A percentile compares a stretch with the other conserved stretches of the same genome.
These are phyloP conservation scores for Cheilosia urbana DNA, from an alignment of 2,888 invertebrate species.

Conservation along the genomic window DNA sequence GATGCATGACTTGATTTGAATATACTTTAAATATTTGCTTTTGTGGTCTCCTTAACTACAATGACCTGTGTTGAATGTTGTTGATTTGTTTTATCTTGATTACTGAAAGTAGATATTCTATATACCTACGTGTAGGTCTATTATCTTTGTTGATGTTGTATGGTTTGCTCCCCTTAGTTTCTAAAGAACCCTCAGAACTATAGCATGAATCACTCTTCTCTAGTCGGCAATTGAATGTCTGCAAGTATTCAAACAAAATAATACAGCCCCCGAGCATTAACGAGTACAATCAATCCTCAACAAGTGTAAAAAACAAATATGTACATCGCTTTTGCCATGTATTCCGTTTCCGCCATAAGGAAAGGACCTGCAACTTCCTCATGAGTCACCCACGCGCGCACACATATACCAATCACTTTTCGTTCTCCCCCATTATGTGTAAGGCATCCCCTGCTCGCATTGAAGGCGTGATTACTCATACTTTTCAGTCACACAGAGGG, in stretches of 20 bases:
- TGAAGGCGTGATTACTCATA: constrained; percentile 50
- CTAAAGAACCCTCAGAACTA: too few species aligned
- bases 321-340: neutral
- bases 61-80: too few species aligned
- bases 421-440: constrained; percentile 38
- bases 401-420: constrained; percentile 17
- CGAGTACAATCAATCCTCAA: constrained; percentile 7
- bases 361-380: constrained; percentile 54
- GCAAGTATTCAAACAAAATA: constrained; percentile 1
- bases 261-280: neutral
- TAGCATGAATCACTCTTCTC: constrained; percentile 11
- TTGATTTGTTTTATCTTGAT: too few species aligned
- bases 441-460: constrained; percentile 48
- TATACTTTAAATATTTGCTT: too few species aligned
- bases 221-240: neutral
- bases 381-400: constrained; percentile 53
- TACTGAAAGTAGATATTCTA: too few species aligned
- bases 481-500: constrained; percentile 53
- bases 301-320: constrained; percentile 43
- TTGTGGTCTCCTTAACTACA: too few species aligned
- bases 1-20: too few species aligned
- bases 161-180: too few species aligned
- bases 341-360: constrained; percentile 8
- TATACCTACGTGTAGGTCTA: too few species aligned
- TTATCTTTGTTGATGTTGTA: too few species aligned